These are phyloP conservation scores for Nothocercus nigrocapillus DNA, from an alignment of 2,113 vertebrate species.

Conservation along the genomic window DNA sequence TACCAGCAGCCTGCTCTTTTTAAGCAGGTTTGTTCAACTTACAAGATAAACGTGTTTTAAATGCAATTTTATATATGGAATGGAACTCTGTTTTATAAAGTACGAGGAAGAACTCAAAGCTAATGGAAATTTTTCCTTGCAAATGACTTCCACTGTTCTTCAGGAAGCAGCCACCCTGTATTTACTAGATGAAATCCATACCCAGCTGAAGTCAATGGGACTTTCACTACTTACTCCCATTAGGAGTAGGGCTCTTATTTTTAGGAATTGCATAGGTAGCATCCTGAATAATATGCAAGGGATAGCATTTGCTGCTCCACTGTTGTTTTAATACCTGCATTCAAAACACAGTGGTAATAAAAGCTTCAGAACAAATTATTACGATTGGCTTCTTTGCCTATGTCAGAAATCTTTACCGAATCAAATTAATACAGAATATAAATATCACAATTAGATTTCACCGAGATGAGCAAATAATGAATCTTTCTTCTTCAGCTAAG, in stretches of 20 bases:
- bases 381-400: constrained; percentile 64
- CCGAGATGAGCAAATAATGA: constrained; percentile 40
- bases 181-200: constrained; percentile 1
- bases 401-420: constrained; percentile 56
- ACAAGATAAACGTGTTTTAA: constrained; percentile 35
- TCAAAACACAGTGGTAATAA: constrained; percentile 68
- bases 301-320: constrained; percentile 44
- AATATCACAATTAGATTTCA: constrained; percentile 71
- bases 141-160: not conserved
- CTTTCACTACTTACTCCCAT: constrained; percentile 54
- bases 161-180: not conserved
- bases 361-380: constrained; percentile 73
- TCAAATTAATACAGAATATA: constrained; percentile 70
- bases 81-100: not conserved
- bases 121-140: not conserved
- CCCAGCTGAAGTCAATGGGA: constrained; percentile 21
- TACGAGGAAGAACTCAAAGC: constrained; percentile 19
- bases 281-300: constrained; percentile 51
- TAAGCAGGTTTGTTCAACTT: constrained; percentile 37
- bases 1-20: constrained; percentile 8
- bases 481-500: constrained; percentile 21
- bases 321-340: constrained; percentile 61
- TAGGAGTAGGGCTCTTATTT: constrained; percentile 5
- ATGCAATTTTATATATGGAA: constrained; percentile 2
- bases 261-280: constrained; percentile 62